phyloP scores from a whole-genome alignment of 2,113 vertebrate species.

The Marmota flaviventris region DNA sequence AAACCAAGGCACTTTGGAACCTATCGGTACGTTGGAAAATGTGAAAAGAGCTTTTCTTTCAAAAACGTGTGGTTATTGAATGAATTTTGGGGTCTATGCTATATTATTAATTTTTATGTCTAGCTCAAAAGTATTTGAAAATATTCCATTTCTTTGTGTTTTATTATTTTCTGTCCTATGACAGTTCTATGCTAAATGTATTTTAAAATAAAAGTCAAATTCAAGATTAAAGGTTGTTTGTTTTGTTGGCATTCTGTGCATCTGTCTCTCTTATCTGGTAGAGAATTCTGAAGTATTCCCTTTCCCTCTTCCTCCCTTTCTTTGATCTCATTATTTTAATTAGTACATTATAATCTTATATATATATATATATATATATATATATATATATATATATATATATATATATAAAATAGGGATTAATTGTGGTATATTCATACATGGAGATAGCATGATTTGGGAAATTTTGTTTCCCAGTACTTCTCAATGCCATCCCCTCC shows the following conservation, averaged over 20 bases:
- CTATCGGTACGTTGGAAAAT: slow-evolving; percentile 51
- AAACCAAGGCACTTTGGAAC: slow-evolving; percentile 41
- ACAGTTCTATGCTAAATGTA: slow-evolving; percentile 76
- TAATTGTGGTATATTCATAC: too few relatives aligned
- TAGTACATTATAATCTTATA: too few relatives aligned
- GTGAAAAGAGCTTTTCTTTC: slow-evolving; percentile 60
- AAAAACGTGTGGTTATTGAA: slow-evolving; percentile 58
- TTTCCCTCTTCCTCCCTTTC: too few relatives aligned
- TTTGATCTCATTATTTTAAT: too few relatives aligned
- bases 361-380: too few relatives aligned
- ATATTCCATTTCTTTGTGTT: slow-evolving; percentile 72
- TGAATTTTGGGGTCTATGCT: slow-evolving; percentile 60
- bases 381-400: too few relatives aligned
- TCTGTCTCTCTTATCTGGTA: slow-evolving; percentile 37
- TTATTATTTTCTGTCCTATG: slow-evolving; percentile 73
- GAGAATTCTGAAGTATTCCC: slow-evolving; percentile 15
- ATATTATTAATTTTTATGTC: slow-evolving; percentile 57
- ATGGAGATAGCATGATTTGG: too few relatives aligned
- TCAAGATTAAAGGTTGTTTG: slow-evolving; percentile 24
- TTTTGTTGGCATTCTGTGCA: slow-evolving; percentile 57
- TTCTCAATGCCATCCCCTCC: too few relatives aligned
- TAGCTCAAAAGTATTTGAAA: slow-evolving; percentile 69
- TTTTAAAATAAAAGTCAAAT: slow-evolving; percentile 80
- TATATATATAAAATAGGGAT: too few relatives aligned
- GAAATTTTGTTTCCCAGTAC: too few relatives aligned